Evolutionary conservation across 2,888 invertebrate species (phyloP).

Genomic region (Dicyrtoma fusca): DNA sequence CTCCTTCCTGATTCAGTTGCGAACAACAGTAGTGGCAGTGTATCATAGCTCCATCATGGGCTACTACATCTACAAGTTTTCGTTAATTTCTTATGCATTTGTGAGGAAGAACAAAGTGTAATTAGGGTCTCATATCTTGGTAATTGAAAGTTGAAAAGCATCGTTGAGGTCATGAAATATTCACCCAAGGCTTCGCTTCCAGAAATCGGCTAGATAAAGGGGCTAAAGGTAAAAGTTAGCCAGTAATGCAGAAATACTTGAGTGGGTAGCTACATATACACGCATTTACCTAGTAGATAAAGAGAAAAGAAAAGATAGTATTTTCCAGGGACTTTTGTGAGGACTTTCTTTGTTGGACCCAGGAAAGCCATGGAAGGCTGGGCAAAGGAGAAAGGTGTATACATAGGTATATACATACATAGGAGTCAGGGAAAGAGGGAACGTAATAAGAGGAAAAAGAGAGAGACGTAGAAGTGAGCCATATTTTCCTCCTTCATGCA

Average conservation of each 20-base stretch:
- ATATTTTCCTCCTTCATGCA: conserved; percentile 20
- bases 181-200: conserved; percentile 18
- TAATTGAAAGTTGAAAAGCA: conserved; percentile 47
- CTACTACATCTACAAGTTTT: too few species aligned
- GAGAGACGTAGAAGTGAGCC: conserved; percentile 16
- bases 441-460: not conserved
- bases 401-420: not conserved
- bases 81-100: too few species aligned
- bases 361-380: not conserved
- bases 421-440: not conserved
- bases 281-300: too few species aligned
- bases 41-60: too few species aligned
- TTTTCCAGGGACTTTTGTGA: not conserved
- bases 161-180: conserved; percentile 36
- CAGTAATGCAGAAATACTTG: not conserved
- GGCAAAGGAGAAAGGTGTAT: not conserved
- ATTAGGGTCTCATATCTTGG: conserved; percentile 41
- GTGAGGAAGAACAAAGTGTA: conserved; percentile 16
- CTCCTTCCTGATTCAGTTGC: too few species aligned
- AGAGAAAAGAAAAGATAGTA: too few species aligned
- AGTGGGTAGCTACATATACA: too few species aligned
- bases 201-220: not conserved
- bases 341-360: not conserved
- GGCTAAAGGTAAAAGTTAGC: conserved; percentile 10
- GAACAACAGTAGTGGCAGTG: too few species aligned